phyloP scores from a whole-genome alignment of 2,888 invertebrate species.

The Drosophila borealis region DNA sequence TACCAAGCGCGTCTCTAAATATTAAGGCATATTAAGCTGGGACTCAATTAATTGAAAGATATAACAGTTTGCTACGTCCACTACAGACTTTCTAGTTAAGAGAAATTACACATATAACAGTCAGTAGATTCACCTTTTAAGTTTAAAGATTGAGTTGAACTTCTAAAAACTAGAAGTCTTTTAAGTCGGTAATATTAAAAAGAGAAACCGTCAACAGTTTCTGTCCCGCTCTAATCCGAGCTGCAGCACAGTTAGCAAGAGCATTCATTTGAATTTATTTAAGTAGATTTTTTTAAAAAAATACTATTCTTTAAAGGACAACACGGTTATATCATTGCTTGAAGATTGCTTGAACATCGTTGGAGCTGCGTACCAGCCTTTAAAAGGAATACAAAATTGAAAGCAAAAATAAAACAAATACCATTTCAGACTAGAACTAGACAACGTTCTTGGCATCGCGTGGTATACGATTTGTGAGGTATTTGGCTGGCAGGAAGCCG shows the following conservation, averaged over 20 bases:
- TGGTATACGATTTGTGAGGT: constrained; percentile 87
- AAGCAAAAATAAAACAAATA: neutral
- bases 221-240: too few species aligned
- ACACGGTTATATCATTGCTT: constrained; percentile 1
- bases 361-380: constrained; percentile 4
- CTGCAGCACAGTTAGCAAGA: constrained; percentile 1
- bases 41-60: too few species aligned
- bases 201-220: too few species aligned
- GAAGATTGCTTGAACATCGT: neutral
- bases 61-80: too few species aligned
- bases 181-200: too few species aligned
- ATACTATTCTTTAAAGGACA: constrained; percentile 5
- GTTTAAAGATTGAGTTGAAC: too few species aligned
- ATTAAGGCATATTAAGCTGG: too few species aligned
- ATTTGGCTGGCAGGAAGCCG: constrained; percentile 94
- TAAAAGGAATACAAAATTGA: constrained; percentile 1
- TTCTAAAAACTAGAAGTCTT: too few species aligned
- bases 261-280: constrained; percentile 1
- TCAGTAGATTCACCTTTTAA: too few species aligned
- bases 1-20: neutral
- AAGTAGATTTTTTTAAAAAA: neutral
- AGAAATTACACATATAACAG: too few species aligned
- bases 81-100: too few species aligned
- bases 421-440: constrained; percentile 35
- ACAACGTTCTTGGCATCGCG: constrained; percentile 80